phyloP scores from a whole-genome alignment of 1,140 invertebrate species.

The Bombus confusus region DNA sequence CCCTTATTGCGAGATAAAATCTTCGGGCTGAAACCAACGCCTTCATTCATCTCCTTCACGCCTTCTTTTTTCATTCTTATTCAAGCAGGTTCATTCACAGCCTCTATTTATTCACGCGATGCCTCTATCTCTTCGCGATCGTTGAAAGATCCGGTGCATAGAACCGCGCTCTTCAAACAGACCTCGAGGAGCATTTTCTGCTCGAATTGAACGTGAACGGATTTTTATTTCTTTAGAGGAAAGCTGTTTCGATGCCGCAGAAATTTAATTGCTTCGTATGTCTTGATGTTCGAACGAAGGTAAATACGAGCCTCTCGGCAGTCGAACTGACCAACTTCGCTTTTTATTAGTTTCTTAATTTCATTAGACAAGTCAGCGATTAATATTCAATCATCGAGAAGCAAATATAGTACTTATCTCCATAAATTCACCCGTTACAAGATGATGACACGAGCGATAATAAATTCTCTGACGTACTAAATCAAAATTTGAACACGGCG shows the following conservation, averaged over 20 bases:
- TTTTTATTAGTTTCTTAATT: too few relatives aligned
- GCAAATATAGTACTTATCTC: too few relatives aligned
- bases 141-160: not conserved
- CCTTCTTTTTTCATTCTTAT: conserved; percentile 12
- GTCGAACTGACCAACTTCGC: too few relatives aligned
- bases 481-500: too few relatives aligned
- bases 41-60: conserved; percentile 46
- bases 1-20: conserved; percentile 52
- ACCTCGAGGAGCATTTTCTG: too few relatives aligned
- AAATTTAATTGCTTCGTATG: not conserved
- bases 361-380: too few relatives aligned
- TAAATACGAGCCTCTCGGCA: too few relatives aligned
- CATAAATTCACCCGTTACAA: too few relatives aligned
- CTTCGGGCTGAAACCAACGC: conserved; percentile 25
- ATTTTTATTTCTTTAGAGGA: not conserved
- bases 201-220: not conserved
- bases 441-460: too few relatives aligned
- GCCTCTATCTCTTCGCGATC: conserved; percentile 17
- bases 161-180: not conserved
- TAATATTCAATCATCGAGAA: too few relatives aligned
- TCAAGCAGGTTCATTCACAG: conserved; percentile 33
- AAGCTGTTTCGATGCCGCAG: not conserved
- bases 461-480: too few relatives aligned
- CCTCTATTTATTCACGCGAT: conserved; percentile 32
- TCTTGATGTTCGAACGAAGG: too few relatives aligned